These are phyloP conservation scores for Lepilemur ruficaudatus DNA, from an alignment of 2,797 vertebrate species.

Conservation along the genomic window DNA sequence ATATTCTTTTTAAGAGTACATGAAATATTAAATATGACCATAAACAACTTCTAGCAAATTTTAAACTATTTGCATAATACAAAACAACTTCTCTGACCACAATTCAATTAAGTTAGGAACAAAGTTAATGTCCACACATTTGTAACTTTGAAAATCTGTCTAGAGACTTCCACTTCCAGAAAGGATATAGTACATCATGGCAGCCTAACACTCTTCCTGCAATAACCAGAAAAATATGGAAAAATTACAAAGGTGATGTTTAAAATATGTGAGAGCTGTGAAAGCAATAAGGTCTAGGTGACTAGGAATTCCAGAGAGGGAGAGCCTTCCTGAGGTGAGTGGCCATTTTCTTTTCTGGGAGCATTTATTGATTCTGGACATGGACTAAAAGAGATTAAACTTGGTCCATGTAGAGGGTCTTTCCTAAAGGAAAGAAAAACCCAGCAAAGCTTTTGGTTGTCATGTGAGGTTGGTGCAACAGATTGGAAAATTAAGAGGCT, in stretches of 20 bases:
- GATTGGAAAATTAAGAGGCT: neutral
- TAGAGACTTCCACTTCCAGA: neutral
- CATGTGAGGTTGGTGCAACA: neutral
- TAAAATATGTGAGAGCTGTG: neutral
- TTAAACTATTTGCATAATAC: neutral
- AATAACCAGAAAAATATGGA: neutral
- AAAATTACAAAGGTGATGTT: neutral
- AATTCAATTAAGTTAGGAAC: neutral
- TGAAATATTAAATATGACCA: conserved; percentile 25
- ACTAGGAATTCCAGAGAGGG: neutral
- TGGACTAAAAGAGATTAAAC: neutral
- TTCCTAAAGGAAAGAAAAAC: neutral
- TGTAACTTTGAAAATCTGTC: conserved; percentile 25
- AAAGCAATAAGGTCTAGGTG: neutral
- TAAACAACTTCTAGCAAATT: conserved; percentile 8
- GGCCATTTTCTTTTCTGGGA: neutral
- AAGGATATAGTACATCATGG: neutral
- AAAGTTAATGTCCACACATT: neutral
- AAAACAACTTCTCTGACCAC: neutral
- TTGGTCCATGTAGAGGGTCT: neutral
- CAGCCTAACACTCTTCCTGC: neutral
- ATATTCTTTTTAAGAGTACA: conserved; percentile 2
- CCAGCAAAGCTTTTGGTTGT: neutral
- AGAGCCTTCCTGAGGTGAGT: neutral
- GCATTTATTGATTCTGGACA: neutral